These are phyloP conservation scores for Drosophila kambysellisi DNA, from an alignment of 2,888 invertebrate species.

Conservation along the genomic window DNA sequence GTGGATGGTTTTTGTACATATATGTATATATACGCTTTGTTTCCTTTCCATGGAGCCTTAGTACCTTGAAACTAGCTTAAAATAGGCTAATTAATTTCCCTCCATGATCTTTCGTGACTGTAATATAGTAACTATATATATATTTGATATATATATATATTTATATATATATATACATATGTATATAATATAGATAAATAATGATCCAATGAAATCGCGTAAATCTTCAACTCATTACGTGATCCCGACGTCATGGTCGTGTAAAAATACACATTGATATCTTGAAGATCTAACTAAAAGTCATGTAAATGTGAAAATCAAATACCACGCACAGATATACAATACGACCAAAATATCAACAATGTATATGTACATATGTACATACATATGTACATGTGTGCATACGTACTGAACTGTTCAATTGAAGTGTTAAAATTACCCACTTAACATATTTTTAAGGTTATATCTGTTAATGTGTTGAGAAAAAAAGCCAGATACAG, in stretches of 20 bases:
- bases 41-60: not conserved
- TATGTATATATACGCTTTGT: not conserved
- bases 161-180: not conserved
- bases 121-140: not conserved
- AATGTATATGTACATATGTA: not conserved
- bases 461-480: slow-evolving; percentile 67
- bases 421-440: slow-evolving; percentile 80
- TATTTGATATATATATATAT: not conserved
- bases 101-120: slow-evolving; percentile 14
- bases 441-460: slow-evolving; percentile 79
- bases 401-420: slow-evolving; percentile 64
- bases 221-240: slow-evolving; percentile 32
- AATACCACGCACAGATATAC: slow-evolving; percentile 65
- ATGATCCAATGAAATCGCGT: not conserved
- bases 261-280: slow-evolving; percentile 27
- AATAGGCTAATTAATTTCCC: not conserved
- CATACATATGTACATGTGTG: slow-evolving; percentile 9
- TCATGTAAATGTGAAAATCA: slow-evolving; percentile 67
- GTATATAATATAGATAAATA: not conserved
- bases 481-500: slow-evolving; percentile 27
- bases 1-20: not conserved
- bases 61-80: no score
- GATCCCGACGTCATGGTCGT: slow-evolving; percentile 19
- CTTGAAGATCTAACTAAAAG: slow-evolving; percentile 24
- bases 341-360: slow-evolving; percentile 7